Conservation (phyloP, 1,140 invertebrate species). For the Helicoverpa zea region DNA sequence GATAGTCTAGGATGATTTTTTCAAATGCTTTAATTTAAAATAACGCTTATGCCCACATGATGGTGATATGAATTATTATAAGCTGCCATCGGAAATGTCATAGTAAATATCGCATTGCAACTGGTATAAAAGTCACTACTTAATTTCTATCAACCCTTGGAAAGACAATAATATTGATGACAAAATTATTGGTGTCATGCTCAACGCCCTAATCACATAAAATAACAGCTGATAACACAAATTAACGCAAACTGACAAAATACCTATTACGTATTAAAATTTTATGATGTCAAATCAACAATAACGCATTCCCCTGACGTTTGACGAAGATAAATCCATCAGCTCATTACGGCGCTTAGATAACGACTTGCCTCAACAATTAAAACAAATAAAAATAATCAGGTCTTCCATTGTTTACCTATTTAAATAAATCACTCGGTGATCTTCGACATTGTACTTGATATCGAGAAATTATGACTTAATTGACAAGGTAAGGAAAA, state of each 20-base stretch:
- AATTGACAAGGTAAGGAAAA: constrained; percentile 24
- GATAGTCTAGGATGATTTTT: constrained; percentile 30
- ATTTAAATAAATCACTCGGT: constrained; percentile 30
- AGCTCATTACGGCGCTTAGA: constrained; percentile 9
- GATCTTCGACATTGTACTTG: constrained; percentile 28
- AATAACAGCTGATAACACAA: not conserved
- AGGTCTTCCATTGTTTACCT: constrained; percentile 35
- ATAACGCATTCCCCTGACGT: not conserved
- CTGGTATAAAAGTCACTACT: not conserved
- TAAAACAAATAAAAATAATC: constrained; percentile 32
- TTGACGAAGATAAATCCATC: constrained; percentile 12
- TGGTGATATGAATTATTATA: constrained; percentile 24
- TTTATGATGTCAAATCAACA: constrained; percentile 4
- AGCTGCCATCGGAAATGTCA: constrained; percentile 33
- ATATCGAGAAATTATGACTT: constrained; percentile 26
- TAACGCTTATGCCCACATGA: not conserved
- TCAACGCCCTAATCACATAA: not conserved
- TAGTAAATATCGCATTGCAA: not conserved
- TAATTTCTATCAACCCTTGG: not conserved
- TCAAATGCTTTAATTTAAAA: constrained; percentile 29
- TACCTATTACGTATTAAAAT: constrained; percentile 16
- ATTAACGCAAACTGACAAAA: constrained; percentile 12
- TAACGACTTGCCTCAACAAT: constrained; percentile 17
- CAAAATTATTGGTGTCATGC: not conserved
- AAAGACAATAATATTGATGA: not conserved